Conservation (phyloP, 1,140 invertebrate species). For the Diabrotica virgifera region DNA sequence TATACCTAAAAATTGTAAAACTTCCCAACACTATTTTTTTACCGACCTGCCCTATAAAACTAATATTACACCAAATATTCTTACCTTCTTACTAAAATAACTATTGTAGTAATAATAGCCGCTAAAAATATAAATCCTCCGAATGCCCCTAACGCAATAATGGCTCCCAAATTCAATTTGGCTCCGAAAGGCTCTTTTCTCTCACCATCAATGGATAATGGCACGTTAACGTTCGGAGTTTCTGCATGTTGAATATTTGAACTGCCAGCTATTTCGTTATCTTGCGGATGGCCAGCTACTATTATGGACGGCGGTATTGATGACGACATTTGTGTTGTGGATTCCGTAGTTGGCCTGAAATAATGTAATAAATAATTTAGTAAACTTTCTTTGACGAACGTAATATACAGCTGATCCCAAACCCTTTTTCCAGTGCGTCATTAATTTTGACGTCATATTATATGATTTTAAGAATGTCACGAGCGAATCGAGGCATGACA, state of each 20-base stretch:
- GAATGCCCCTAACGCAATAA: constrained; percentile 86
- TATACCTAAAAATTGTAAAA: too few relatives aligned
- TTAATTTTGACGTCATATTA: too few relatives aligned
- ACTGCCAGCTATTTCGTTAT: constrained; percentile 56
- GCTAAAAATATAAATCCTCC: constrained; percentile 87
- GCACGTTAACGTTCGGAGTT: constrained; percentile 65
- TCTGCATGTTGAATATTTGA: constrained; percentile 54
- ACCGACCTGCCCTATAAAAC: not conserved
- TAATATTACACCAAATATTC: constrained; percentile 25
- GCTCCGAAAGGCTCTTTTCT: constrained; percentile 66
- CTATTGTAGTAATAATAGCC: constrained; percentile 83
- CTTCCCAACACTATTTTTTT: too few relatives aligned
- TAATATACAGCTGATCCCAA: too few relatives aligned
- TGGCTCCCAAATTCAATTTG: constrained; percentile 78
- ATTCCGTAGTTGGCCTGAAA: not conserved
- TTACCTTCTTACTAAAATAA: constrained; percentile 88
- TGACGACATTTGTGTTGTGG: not conserved
- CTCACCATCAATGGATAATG: constrained; percentile 64
- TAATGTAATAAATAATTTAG: not conserved
- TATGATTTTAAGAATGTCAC: too few relatives aligned
- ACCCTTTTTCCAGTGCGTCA: too few relatives aligned
- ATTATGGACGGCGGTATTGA: constrained; percentile 57
- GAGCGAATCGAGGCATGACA: too few relatives aligned
- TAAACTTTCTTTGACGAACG: too few relatives aligned
- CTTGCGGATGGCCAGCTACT: constrained; percentile 62